A percentile compares a stretch with the other conserved stretches of the same genome.
phyloP scores from a whole-genome alignment of 2,113 vertebrate species.

The Colius striatus region DNA sequence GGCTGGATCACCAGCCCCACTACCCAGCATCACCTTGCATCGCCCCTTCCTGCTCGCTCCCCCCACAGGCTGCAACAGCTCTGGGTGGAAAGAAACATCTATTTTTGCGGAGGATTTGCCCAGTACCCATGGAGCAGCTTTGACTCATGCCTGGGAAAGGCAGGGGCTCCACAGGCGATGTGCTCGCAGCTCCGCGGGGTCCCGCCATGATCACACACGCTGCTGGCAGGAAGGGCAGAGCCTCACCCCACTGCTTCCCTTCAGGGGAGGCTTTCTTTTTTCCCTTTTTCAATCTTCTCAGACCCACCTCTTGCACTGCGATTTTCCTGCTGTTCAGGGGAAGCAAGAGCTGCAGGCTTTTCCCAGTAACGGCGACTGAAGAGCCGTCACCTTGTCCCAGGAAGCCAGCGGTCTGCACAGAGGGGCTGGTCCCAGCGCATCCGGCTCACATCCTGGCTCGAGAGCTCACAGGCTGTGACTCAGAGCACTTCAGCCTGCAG shows the following conservation, averaged over 20 bases:
- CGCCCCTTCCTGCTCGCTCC: not conserved
- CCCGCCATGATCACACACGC: fast-evolving
- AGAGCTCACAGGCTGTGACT: not conserved
- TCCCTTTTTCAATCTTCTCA: not conserved
- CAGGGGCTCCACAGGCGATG: not conserved
- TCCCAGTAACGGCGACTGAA: not conserved
- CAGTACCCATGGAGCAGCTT: not conserved
- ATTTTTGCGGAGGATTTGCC: not conserved
- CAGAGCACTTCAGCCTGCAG: not conserved
- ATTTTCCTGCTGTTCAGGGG: not conserved
- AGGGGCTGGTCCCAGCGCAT: not conserved
- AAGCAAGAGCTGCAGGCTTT: not conserved
- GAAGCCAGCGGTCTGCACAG: not conserved
- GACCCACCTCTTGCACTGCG: not conserved
- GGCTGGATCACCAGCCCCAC: not conserved
- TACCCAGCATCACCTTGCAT: not conserved
- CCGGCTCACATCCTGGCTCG: not conserved
- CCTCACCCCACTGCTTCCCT: not conserved
- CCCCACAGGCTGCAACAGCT: not conserved
- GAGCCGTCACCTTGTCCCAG: not conserved
- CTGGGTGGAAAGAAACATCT: not conserved
- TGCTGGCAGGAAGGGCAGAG: not conserved
- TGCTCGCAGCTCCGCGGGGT: not conserved
- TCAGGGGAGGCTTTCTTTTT: not conserved
- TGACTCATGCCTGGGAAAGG: not conserved